Evolutionary conservation across 2,888 invertebrate species (phyloP), one percentile per base, ranked within the genome.

Genomic region (Meloe dianella): DNA sequence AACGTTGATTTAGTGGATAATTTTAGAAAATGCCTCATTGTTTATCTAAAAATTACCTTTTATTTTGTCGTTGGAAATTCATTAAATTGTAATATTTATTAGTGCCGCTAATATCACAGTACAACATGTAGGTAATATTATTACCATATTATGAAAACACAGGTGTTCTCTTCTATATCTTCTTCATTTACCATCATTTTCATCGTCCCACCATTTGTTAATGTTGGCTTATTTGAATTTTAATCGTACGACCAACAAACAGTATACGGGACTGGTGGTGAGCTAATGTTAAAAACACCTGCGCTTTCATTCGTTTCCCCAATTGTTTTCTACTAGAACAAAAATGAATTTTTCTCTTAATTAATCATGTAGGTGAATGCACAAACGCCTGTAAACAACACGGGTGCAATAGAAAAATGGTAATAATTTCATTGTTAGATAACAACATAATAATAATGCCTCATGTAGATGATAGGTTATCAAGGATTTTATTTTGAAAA

Each of bases 161-260:
- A 51, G 51, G 51, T 51, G 51, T 51, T 51, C 22, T 20, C 9
- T n/a, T 32, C 35, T 59, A 35, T 35, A 38, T 59, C 58, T 58
- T 35, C 30, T 35, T 58, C 35, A 58, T 59, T 59, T 38, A 38
- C 35, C n/a, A n/a, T n/a, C 17, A 59, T 59, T 59, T 59, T 59
- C 59, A 32, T 59, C 35, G 35, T 59, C 8, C 59, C 20, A 22
- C 32, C 59, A 59, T 59, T 59, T 59, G 35, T 51, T 51, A 51
- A 22, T 24, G 24, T 51, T 59, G 35, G 59, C 9, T 22, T 59
- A 59, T 59, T 59, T 59, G 59, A 59, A 59, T 59, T 59, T 59
- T 59, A 59, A 59, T 38, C 59, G 59, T 24, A 51, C 51, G 22
- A 24, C 22, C 51, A 24, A 51, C 51, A 22, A 1, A 22, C 5